phyloP scores from a whole-genome alignment of 2,113 vertebrate genomes.

The Oreochromis tanganicae region DNA sequence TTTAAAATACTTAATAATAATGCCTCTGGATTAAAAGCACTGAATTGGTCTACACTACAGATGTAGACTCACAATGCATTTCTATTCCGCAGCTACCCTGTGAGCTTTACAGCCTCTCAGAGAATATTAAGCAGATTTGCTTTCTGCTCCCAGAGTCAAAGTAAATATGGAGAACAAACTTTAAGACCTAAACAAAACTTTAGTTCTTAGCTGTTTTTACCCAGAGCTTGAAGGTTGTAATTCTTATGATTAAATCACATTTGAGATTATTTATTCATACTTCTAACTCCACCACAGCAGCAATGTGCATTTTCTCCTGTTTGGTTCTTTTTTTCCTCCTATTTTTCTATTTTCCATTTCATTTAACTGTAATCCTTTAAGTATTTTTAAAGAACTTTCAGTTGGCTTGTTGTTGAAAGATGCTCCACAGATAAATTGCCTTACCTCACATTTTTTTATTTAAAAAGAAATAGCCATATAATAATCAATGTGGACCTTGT shows the following conservation, averaged over 20 bases:
- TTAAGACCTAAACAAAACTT: not conserved
- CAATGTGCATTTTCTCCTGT: not conserved
- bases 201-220: not conserved
- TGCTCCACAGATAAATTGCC: not conserved
- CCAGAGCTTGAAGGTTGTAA: not conserved
- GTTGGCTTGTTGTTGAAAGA: not conserved
- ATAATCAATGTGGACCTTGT: not conserved
- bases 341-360: not conserved
- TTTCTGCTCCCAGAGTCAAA: not conserved
- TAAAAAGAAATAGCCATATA: not conserved
- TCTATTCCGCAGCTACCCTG: not conserved
- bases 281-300: not conserved
- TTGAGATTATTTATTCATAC: not conserved
- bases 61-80: not conserved
- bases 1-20: not conserved
- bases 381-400: not conserved
- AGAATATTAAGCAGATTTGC: not conserved
- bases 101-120: not conserved
- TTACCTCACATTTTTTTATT: not conserved
- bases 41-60: not conserved
- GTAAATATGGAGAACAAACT: not conserved
- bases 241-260: not conserved
- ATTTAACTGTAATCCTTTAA: not conserved
- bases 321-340: not conserved
- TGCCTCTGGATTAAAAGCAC: not conserved